Evolutionary conservation across 2,797 vertebrate genomes (phyloP).

Genomic region (Darevskia mixta): DNA sequence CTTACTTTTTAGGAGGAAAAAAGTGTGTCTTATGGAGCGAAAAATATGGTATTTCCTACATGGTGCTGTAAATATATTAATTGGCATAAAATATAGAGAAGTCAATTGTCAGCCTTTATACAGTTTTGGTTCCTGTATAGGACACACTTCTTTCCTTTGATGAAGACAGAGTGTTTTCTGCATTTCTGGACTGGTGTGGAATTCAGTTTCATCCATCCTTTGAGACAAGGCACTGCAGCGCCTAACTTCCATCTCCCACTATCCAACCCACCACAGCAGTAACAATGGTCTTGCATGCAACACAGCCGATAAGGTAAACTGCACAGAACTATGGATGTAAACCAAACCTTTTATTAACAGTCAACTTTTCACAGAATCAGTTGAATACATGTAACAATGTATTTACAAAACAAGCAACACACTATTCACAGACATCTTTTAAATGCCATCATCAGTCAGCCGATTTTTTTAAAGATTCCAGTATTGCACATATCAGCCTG

Average conservation of each 20-base stretch:
- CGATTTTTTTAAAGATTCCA: slow-evolving; percentile 26
- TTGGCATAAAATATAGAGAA: not conserved
- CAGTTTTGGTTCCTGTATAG: too few species aligned
- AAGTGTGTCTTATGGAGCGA: too few species aligned
- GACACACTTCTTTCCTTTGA: not conserved
- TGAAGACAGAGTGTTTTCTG: not conserved
- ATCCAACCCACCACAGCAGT: not conserved
- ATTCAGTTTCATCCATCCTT: not conserved
- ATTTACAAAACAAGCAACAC: slow-evolving; percentile 60
- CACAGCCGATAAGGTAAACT: not conserved
- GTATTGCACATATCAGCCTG: slow-evolving; percentile 37
- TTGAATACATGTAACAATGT: slow-evolving; percentile 22
- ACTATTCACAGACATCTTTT: slow-evolving; percentile 66
- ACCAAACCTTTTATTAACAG: not conserved
- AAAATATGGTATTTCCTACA: not conserved
- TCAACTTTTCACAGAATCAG: not conserved
- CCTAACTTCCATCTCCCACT: not conserved
- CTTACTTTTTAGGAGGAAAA: too few species aligned
- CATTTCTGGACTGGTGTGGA: not conserved
- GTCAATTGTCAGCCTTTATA: not conserved
- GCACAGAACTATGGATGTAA: not conserved
- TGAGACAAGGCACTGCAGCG: not conserved
- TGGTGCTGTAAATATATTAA: not conserved
- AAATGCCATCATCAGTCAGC: slow-evolving; percentile 46
- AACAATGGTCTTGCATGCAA: not conserved